These are phyloP conservation scores for Procambarus virginalis DNA, from an alignment of 1,140 invertebrate genomes.

Conservation along the genomic window DNA sequence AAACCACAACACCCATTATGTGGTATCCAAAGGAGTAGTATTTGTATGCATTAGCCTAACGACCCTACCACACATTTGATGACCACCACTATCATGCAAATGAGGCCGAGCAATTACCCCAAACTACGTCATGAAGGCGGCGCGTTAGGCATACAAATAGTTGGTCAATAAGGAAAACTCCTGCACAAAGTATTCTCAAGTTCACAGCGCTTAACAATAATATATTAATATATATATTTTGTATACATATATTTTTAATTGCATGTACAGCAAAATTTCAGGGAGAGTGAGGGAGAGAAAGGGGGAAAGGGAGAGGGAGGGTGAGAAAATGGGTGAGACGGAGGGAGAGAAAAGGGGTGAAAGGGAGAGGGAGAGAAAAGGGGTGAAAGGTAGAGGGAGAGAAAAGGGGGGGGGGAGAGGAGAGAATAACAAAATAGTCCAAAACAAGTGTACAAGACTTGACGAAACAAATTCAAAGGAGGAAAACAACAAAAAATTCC, in stretches of 20 bases:
- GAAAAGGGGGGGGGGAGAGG: not conserved
- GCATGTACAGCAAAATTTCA: no score
- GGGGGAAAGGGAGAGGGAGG: not conserved
- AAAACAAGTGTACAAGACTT: not conserved
- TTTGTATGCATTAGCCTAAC: not conserved
- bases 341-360: not conserved
- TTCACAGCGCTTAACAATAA: no score
- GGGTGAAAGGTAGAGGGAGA: not conserved
- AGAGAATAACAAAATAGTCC: not conserved
- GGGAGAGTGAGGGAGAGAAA: not conserved
- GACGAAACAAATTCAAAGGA: not conserved
- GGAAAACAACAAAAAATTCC: not conserved
- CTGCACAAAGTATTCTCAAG: no score
- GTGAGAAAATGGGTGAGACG: not conserved
- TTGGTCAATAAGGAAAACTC: no score
- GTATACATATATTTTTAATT: no score
- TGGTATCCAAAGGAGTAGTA: not conserved
- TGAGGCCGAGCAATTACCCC: not conserved
- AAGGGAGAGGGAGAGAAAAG: not conserved
- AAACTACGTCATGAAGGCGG: no score
- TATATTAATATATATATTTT: no score
- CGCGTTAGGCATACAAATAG: no score
- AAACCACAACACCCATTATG: not conserved
- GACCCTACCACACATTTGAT: not conserved
- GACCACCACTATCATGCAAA: slow-evolving; percentile 4